phyloP scores from a whole-genome alignment of 2,113 vertebrate species.

The Sialia sialis region DNA sequence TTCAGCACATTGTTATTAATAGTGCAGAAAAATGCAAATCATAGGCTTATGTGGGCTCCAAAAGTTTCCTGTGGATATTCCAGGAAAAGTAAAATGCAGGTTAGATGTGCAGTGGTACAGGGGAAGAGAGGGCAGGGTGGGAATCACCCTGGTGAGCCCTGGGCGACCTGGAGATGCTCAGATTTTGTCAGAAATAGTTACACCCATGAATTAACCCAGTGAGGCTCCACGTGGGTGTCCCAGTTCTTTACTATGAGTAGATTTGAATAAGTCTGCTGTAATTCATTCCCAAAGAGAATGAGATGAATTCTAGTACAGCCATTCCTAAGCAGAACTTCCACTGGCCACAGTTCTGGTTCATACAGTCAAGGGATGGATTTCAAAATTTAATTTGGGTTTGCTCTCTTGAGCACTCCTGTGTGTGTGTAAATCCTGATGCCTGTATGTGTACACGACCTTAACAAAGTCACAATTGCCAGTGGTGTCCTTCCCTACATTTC shows the following conservation, averaged over 20 bases:
- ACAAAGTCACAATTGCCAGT: not conserved
- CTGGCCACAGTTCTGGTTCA: not conserved
- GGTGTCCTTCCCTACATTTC: not conserved
- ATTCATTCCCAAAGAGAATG: not conserved
- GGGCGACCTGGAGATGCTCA: not conserved
- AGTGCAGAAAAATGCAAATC: not conserved
- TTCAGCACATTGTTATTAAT: not conserved
- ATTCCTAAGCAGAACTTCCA: not conserved
- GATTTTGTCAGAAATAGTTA: not conserved
- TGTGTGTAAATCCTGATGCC: not conserved
- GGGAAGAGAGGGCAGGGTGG: not conserved
- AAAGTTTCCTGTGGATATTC: not conserved
- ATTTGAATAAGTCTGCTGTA: not conserved
- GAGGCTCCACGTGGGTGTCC: not conserved
- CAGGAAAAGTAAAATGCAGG: not conserved
- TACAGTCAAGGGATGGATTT: not conserved
- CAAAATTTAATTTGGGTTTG: not conserved
- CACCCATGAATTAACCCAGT: not conserved
- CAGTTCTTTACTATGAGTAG: not conserved
- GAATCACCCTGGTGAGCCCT: not conserved
- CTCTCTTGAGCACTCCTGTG: not conserved
- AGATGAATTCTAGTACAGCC: not conserved
- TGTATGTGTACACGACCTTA: not conserved
- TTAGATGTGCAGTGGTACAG: not conserved
- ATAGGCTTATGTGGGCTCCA: not conserved